These are phyloP conservation scores for Psettodes erumei DNA, from an alignment of 2,113 vertebrate genomes.

Conservation along the genomic window DNA sequence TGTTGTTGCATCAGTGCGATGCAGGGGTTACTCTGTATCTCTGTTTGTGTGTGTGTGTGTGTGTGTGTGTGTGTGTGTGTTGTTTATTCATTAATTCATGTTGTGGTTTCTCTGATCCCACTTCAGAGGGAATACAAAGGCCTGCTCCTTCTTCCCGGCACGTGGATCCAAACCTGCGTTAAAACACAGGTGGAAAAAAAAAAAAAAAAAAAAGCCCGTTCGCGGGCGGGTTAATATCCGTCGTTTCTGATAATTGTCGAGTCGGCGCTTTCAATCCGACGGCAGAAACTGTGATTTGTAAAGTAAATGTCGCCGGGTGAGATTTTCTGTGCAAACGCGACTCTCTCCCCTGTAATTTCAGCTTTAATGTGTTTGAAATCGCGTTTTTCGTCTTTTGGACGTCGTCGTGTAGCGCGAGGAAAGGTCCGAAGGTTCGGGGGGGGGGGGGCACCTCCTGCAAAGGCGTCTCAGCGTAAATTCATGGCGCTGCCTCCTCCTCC, in stretches of 20 bases:
- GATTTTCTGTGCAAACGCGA: conserved; percentile 4
- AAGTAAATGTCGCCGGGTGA: conserved; percentile 12
- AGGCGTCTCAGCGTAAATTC: too few species aligned
- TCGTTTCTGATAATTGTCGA: conserved; percentile 25
- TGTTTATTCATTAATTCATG: conserved; percentile 84
- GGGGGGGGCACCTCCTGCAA: too few species aligned
- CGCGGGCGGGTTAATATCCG: not conserved
- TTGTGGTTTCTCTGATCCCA: conserved; percentile 80
- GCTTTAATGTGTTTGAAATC: not conserved
- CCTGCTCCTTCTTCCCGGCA: conserved; percentile 54
- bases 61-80: conserved; percentile 31
- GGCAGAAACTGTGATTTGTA: not conserved
- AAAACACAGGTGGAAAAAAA: conserved; percentile 48
- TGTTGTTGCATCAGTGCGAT: conserved; percentile 84
- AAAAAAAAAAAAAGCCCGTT: conserved; percentile 9
- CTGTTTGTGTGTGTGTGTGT: too few species aligned
- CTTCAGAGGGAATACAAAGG: conserved; percentile 83
- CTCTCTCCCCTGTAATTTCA: not conserved
- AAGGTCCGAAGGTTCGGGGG: too few species aligned
- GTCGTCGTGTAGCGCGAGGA: too few species aligned
- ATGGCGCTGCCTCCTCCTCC: too few species aligned
- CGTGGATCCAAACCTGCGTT: conserved; percentile 40
- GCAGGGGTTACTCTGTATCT: conserved; percentile 65
- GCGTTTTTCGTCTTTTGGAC: too few species aligned
- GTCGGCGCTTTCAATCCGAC: conserved; percentile 22